Conservation (phyloP, 2,888 invertebrate genomes). For the Pseudolycoriella hygida region DNA sequence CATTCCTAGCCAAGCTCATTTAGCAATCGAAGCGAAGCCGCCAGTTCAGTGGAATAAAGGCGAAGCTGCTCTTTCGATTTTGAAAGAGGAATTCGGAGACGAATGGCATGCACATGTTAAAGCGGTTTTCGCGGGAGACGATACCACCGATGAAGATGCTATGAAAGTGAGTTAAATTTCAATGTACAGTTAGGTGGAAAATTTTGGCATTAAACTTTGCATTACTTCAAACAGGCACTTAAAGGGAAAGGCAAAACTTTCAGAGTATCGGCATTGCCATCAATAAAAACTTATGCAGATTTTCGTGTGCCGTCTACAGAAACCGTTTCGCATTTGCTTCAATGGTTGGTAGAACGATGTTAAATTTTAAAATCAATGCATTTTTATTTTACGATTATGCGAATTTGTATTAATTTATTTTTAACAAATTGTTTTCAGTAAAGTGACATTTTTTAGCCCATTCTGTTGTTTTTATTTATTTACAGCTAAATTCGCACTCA, state of each 20-base stretch:
- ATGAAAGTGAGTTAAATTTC: slow-evolving; percentile 44
- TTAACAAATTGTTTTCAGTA: too few relatives aligned
- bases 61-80: slow-evolving; percentile 53
- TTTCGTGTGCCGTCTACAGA: slow-evolving; percentile 50
- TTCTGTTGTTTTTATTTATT: too few relatives aligned
- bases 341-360: slow-evolving; percentile 42
- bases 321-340: slow-evolving; percentile 48
- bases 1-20: slow-evolving; percentile 45
- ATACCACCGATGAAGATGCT: slow-evolving; percentile 77
- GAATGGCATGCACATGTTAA: slow-evolving; percentile 51
- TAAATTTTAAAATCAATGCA: too few relatives aligned
- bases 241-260: slow-evolving; percentile 62
- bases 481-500: too few relatives aligned
- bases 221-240: slow-evolving; percentile 32
- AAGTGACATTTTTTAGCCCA: too few relatives aligned
- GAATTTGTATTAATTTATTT: too few relatives aligned
- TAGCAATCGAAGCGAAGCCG: slow-evolving; percentile 58
- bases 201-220: neutral
- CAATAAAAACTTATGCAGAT: slow-evolving; percentile 51
- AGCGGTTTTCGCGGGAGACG: slow-evolving; percentile 75
- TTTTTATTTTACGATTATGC: too few relatives aligned
- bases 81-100: slow-evolving; percentile 51
- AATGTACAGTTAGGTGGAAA: slow-evolving; percentile 4
- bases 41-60: slow-evolving; percentile 67
- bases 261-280: slow-evolving; percentile 46